phyloP scores from a whole-genome alignment of 2,113 vertebrate genomes.

The Daboia siamensis region DNA sequence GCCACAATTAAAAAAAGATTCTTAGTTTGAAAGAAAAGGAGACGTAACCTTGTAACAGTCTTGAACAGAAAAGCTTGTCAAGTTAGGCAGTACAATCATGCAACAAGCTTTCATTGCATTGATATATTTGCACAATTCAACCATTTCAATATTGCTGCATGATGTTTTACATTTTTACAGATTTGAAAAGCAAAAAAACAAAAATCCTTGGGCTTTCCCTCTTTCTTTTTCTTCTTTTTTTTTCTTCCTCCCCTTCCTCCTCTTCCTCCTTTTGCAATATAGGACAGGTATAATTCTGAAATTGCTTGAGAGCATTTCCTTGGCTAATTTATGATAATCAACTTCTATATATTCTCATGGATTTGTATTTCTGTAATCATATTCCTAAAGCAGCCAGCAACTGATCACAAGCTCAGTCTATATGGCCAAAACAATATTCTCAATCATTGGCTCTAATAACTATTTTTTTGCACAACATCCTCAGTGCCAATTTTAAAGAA shows the following conservation, averaged over 20 bases:
- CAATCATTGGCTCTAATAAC: not conserved
- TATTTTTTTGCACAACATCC: not conserved
- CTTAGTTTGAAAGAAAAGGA: conserved; percentile 69
- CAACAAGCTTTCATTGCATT: not conserved
- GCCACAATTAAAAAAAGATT: conserved; percentile 52
- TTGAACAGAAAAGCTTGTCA: conserved; percentile 49
- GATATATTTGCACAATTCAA: not conserved
- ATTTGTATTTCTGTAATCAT: not conserved
- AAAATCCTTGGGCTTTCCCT: not conserved
- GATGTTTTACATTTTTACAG: not conserved
- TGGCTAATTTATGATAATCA: not conserved
- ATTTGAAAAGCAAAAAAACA: not conserved
- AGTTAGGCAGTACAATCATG: not conserved
- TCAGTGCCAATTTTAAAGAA: not conserved
- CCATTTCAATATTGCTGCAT: not conserved
- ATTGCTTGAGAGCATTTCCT: not conserved
- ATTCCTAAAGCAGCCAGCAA: not conserved
- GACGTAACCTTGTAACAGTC: conserved; percentile 58
- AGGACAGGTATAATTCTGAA: not conserved
- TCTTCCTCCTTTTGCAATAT: not conserved
- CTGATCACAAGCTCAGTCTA: not conserved
- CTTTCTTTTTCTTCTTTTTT: not conserved
- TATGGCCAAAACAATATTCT: not conserved
- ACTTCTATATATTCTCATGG: not conserved
- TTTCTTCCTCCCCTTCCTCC: no score